Evolutionary conservation across 2,113 vertebrate genomes (phyloP).

Genomic region (Suncus etruscus): DNA sequence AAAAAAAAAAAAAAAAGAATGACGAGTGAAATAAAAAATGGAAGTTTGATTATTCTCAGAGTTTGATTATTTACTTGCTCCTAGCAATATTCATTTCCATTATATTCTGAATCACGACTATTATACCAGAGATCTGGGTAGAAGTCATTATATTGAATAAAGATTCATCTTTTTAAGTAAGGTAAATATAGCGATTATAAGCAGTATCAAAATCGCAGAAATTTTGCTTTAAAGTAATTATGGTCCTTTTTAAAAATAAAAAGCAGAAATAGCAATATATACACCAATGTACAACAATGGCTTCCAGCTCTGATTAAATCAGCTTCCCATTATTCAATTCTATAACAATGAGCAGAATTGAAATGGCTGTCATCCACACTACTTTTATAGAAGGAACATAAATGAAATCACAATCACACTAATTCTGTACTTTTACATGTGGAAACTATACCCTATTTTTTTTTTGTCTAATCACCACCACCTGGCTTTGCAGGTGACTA

Average conservation of each 20-base stretch:
- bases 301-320: conserved; percentile 64
- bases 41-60: neutral
- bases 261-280: neutral
- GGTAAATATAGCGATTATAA: neutral
- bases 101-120: neutral
- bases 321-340: conserved; percentile 41
- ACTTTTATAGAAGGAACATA: conserved; percentile 5
- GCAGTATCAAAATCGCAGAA: neutral
- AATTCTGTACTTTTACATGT: neutral
- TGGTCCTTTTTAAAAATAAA: conserved; percentile 16
- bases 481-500: conserved; percentile 67
- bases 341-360: conserved; percentile 58
- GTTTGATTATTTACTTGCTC: neutral
- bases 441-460: neutral
- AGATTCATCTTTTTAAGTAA: conserved; percentile 27
- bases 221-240: conserved; percentile 23
- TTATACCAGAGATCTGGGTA: neutral
- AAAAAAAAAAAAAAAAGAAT: too few species aligned
- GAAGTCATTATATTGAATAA: conserved; percentile 41
- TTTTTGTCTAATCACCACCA: conserved; percentile 30
- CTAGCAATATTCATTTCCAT: neutral
- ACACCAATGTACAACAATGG: neutral
- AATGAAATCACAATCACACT: conserved; percentile 35
- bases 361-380: neutral
- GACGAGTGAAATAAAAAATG: neutral